Percentiles rank a stretch among this genome's conserved stretches.
Evolutionary conservation across 1,140 invertebrate species (phyloP).

Genomic region (Zeugodacus cucurbitae): DNA sequence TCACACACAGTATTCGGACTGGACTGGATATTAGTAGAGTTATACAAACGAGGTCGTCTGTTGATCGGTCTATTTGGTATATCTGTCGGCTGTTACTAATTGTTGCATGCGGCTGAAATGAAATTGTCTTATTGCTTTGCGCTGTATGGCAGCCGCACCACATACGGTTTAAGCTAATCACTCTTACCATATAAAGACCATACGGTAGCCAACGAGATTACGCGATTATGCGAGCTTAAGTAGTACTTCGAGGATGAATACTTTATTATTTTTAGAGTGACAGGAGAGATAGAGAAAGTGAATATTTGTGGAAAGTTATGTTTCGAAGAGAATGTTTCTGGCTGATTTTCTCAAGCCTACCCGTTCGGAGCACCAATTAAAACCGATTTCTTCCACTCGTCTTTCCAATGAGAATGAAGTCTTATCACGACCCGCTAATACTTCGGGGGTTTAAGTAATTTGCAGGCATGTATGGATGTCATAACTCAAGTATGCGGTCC

Average conservation of each 20-base stretch:
- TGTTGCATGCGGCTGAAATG: neutral
- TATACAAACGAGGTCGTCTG: neutral
- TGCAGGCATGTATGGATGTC: too few relatives aligned
- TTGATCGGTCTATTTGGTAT: conserved; percentile 44
- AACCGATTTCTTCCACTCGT: too few relatives aligned
- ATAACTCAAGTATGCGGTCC: too few relatives aligned
- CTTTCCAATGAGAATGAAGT: too few relatives aligned
- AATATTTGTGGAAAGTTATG: too few relatives aligned
- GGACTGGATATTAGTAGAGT: neutral
- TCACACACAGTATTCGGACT: neutral
- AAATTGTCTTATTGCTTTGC: conserved; percentile 13
- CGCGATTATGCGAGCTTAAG: neutral
- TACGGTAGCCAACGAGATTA: conserved; percentile 11
- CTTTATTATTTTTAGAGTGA: neutral
- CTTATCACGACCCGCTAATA: too few relatives aligned
- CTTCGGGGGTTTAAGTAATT: too few relatives aligned
- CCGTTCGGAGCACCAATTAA: too few relatives aligned
- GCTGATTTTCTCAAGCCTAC: too few relatives aligned
- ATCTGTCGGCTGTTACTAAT: conserved; percentile 49
- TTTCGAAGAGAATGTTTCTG: too few relatives aligned
- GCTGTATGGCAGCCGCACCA: neutral
- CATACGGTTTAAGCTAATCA: conserved; percentile 11
- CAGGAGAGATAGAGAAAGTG: neutral
- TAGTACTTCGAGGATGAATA: neutral
- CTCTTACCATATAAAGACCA: neutral